These are phyloP conservation scores for Phoxinus dragarum DNA, from an alignment of 2,797 vertebrate species.

Conservation along the genomic window DNA sequence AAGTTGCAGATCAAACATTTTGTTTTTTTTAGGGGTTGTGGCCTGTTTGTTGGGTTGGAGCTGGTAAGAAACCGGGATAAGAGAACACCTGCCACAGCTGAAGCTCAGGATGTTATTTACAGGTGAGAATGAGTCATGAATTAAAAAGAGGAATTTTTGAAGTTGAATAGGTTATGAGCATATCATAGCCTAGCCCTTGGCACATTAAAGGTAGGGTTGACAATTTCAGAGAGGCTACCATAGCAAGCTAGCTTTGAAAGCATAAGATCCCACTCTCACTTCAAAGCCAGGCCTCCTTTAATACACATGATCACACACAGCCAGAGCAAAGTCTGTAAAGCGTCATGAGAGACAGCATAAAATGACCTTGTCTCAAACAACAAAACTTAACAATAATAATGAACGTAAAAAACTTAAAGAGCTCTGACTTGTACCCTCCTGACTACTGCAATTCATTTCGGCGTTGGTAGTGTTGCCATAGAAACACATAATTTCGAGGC, in stretches of 20 bases:
- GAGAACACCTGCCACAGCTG: constrained; percentile 90
- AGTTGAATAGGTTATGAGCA: not conserved
- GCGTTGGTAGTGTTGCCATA: not conserved
- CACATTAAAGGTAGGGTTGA: not conserved
- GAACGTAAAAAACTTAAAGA: not conserved
- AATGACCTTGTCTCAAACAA: not conserved
- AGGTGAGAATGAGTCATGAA: constrained; percentile 76
- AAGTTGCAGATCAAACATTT: not conserved
- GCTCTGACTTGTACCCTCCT: not conserved
- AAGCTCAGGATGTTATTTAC: constrained; percentile 94
- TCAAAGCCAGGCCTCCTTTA: not conserved
- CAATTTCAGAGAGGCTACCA: not conserved
- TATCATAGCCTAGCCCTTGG: not conserved
- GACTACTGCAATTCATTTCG: not conserved
- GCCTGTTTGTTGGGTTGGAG: constrained; percentile 93
- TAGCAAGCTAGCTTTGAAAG: not conserved
- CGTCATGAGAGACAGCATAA: not conserved
- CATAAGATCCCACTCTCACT: not conserved
- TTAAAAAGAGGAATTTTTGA: not conserved
- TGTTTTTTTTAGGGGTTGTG: constrained; percentile 81
- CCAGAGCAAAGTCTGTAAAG: not conserved
- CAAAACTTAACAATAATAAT: not conserved
- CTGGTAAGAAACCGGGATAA: constrained; percentile 86
- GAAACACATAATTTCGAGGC: no score
- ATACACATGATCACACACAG: not conserved